These are phyloP conservation scores for Masticophis lateralis DNA, from an alignment of 2,797 vertebrate species.

Conservation along the genomic window DNA sequence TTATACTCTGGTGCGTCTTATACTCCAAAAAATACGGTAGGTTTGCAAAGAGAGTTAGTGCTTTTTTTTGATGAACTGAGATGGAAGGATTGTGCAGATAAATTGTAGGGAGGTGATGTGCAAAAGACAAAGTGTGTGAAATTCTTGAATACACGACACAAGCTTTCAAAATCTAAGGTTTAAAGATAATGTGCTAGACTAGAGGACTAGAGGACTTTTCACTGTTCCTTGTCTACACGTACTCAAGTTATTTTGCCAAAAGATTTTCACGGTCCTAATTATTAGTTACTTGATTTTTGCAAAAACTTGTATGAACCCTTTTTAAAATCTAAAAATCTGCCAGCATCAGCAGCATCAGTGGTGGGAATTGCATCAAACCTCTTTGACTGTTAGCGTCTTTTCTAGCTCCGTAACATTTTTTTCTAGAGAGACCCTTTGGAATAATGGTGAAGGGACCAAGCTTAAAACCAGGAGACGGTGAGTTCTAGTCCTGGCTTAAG, in stretches of 20 bases:
- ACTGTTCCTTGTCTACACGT: background rate
- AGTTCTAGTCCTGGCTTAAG: too few relatives aligned
- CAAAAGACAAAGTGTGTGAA: background rate
- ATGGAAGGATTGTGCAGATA: background rate
- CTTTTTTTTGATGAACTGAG: background rate
- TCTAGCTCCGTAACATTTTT: background rate
- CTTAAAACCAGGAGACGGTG: background rate
- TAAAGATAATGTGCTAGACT: background rate
- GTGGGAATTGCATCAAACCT: background rate
- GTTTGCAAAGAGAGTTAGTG: too few relatives aligned
- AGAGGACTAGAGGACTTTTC: background rate
- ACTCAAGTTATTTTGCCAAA: background rate
- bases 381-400: background rate
- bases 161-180: background rate
- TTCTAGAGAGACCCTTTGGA: background rate
- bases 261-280: background rate
- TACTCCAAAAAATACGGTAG: too few relatives aligned
- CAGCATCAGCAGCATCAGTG: background rate
- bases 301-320: background rate
- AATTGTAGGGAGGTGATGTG: background rate
- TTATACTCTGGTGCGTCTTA: too few relatives aligned
- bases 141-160: background rate
- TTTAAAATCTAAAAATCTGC: background rate
- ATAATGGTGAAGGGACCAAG: background rate
- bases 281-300: background rate